Evolutionary conservation across 2,888 invertebrate genomes (phyloP).

Genomic region (Eilema depressum): DNA sequence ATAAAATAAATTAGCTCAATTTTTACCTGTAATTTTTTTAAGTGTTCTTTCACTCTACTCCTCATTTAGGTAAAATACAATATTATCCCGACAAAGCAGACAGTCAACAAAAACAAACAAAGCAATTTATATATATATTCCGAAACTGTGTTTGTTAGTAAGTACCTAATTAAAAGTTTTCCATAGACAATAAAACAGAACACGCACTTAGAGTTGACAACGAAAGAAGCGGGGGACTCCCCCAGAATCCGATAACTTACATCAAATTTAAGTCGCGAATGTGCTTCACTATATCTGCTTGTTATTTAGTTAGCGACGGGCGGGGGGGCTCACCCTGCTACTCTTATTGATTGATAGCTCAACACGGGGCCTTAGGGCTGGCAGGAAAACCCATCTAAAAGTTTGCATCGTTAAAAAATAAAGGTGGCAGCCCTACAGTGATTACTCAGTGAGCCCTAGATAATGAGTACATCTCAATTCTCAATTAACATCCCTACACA

Average conservation of each 20-base stretch:
- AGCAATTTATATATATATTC: conserved; percentile 32
- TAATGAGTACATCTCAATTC: conserved; percentile 71
- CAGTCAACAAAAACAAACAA: conserved; percentile 31
- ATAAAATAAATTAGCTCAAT: too few relatives aligned
- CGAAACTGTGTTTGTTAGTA: conserved; percentile 21
- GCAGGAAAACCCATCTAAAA: conserved; percentile 37
- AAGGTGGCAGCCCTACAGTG: conserved; percentile 35
- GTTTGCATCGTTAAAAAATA: conserved; percentile 10
- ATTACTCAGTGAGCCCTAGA: conserved; percentile 56
- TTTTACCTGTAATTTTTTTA: too few relatives aligned
- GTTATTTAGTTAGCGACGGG: conserved; percentile 69
- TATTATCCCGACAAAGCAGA: background rate
- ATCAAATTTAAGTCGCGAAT: conserved; percentile 66
- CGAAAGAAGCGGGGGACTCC: conserved; percentile 28
- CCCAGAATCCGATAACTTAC: conserved; percentile 52
- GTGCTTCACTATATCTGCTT: conserved; percentile 68
- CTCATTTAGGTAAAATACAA: too few relatives aligned
- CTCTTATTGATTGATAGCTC: conserved; percentile 73
- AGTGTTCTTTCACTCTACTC: too few relatives aligned
- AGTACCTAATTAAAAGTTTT: conserved; percentile 60
- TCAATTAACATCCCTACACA: conserved; percentile 74
- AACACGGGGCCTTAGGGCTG: conserved; percentile 64
- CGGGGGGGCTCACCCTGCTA: conserved; percentile 49
- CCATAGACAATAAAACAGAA: conserved; percentile 48
- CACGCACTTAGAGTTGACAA: conserved; percentile 28